Percentiles rank a stretch among this genome's conserved stretches.
Evolutionary conservation across 2,797 vertebrate genomes (phyloP).

Genomic region (Peromyscus nudipes): DNA sequence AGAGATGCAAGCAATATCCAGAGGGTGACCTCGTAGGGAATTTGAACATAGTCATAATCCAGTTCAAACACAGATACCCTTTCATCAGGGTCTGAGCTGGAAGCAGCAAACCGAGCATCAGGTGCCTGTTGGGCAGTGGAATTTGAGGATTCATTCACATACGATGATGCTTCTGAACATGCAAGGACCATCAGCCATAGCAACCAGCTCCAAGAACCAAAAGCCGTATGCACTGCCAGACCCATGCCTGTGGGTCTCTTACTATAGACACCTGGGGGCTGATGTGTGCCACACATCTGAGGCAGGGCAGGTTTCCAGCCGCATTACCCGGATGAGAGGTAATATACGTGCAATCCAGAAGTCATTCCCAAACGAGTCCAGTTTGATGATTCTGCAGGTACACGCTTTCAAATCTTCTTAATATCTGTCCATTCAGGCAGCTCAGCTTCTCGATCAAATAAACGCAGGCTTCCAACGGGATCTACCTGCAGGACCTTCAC

Average conservation of each 20-base stretch:
- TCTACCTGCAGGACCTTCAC: conserved; percentile 56
- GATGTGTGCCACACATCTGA: not conserved
- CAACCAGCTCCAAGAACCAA: conserved; percentile 58
- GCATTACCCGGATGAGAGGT: not conserved
- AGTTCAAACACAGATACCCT: conserved; percentile 92
- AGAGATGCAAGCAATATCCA: conserved; percentile 97
- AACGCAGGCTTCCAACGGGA: not conserved
- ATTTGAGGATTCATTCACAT: conserved; percentile 53
- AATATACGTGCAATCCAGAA: not conserved
- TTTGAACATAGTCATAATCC: conserved; percentile 94
- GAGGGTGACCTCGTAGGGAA: conserved; percentile 96
- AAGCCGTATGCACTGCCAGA: rapidly evolving
- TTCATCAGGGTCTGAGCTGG: conserved; percentile 73
- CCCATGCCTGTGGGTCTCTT: conserved; percentile 62
- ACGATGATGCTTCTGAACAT: conserved; percentile 63
- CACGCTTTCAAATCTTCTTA: conserved; percentile 1
- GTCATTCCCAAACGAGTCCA: conserved; percentile 24
- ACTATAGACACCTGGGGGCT: not conserved
- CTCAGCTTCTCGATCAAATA: not conserved
- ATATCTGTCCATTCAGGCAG: not conserved
- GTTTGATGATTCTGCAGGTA: not conserved
- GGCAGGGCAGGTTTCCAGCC: not conserved
- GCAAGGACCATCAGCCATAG: conserved; percentile 66
- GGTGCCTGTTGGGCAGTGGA: conserved; percentile 38
- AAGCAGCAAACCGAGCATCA: conserved; percentile 22